Evolutionary conservation across 1,140 invertebrate genomes (phyloP), one percentile per base, ranked within the genome.

Genomic region (Procambarus clarkii): DNA sequence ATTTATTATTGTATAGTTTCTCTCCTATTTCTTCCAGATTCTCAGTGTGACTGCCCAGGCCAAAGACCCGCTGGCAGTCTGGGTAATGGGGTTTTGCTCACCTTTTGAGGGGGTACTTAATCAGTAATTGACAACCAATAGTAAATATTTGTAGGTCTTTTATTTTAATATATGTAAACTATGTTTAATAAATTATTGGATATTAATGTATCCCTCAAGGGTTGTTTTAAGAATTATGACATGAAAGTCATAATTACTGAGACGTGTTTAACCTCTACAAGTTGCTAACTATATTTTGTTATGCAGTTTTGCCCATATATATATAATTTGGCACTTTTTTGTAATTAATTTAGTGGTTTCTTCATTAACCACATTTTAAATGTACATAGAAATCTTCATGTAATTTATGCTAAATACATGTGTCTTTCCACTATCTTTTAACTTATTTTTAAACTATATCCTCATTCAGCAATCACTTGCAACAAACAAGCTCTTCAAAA

Each of bases 351-450:
- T 91, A 45, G 54, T 85, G 45, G 71, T 77, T 74, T 78, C 82
- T 44, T 45, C 74, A 64, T 80, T 71, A 74, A 50, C 50, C 64
- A 54, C 64, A 50, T 82, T 45, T 78, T 44, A 91, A 91, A n/a
- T 91, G 88, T 91, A 91, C 60, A 91, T 91, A 91, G 83, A 81
- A 84, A 84, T 71, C 4, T 76, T 89, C 44, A 79, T 91, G 81
- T 84, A 84, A 91, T 84, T 91, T 91, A 91, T 91, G 88, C 88
- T 91, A 78, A 91, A 91, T 91, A 91, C 83, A 91, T 46, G 76
- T 91, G 88, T 91, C 82, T 91, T 91, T 91, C 88, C 88, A 91
- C 60, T 71, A 74, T 34, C 64, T 64, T 18, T 46, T 89, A 46
- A n/a, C 4, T 3, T 83, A 45, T 64, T 44, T 15, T 64, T 64